Evolutionary conservation across 2,888 invertebrate genomes (phyloP).

Genomic region (Stegana nigrithorax): DNA sequence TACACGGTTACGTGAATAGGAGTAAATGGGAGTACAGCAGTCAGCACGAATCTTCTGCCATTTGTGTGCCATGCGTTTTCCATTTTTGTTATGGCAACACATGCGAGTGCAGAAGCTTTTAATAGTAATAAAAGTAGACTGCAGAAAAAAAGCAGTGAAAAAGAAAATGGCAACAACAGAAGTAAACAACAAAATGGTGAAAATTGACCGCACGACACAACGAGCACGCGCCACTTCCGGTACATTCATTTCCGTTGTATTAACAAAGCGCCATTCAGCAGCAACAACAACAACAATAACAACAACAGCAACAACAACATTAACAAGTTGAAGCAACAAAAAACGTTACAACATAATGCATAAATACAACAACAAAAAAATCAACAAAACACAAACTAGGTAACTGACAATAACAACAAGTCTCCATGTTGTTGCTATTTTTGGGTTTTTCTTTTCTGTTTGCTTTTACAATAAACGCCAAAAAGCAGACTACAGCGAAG

Average conservation of each 20-base stretch:
- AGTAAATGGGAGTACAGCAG: too few relatives aligned
- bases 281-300: constrained; percentile 31
- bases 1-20: too few relatives aligned
- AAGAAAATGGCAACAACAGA: constrained; percentile 25
- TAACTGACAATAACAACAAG: not conserved
- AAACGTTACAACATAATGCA: too few relatives aligned
- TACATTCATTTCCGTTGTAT: constrained; percentile 52
- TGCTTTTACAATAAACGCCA: constrained; percentile 6
- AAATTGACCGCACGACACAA: not conserved
- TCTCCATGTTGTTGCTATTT: not conserved
- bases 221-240: constrained; percentile 43
- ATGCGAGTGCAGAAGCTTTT: not conserved
- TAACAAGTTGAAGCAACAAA: too few relatives aligned
- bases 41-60: too few relatives aligned
- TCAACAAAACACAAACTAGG: constrained; percentile 28
- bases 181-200: constrained; percentile 23
- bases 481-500: constrained; percentile 8
- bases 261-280: constrained; percentile 55
- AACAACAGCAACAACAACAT: constrained; percentile 29
- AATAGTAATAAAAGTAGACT: constrained; percentile 9
- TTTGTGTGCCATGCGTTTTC: too few relatives aligned
- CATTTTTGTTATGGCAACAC: too few relatives aligned
- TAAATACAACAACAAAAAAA: constrained; percentile 29
- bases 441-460: too few relatives aligned
- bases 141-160: not conserved